These are phyloP conservation scores for Kryphioiulus occultus DNA, from an alignment of 2,888 invertebrate species.

Conservation along the genomic window DNA sequence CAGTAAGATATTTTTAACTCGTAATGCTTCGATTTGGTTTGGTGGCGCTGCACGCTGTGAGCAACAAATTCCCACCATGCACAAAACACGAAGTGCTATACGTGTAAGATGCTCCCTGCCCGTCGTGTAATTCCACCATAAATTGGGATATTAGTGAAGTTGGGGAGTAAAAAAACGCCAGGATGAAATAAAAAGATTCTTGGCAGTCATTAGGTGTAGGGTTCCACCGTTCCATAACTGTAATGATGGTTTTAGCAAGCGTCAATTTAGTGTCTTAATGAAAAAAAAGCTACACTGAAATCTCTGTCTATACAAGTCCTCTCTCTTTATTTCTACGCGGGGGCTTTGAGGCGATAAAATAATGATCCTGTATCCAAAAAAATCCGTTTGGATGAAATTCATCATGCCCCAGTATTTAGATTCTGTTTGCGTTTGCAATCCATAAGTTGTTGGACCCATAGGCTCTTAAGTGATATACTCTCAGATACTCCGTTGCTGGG, in stretches of 20 bases:
- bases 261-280: constrained; percentile 32
- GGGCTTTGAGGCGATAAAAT: neutral
- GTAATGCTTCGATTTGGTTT: neutral
- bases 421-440: neutral
- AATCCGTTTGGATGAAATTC: neutral
- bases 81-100: neutral
- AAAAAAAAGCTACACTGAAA: neutral
- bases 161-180: neutral
- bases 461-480: neutral
- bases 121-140: neutral
- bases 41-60: neutral
- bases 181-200: constrained; percentile 27
- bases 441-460: neutral
- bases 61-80: neutral
- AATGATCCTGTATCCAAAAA: neutral
- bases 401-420: neutral
- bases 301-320: neutral
- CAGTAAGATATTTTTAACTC: too few species aligned
- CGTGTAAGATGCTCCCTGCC: neutral
- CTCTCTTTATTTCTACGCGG: constrained; percentile 32
- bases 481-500: neutral
- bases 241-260: constrained; percentile 43
- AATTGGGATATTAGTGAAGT: constrained; percentile 11
- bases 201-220: constrained; percentile 36
- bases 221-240: constrained; percentile 35